phyloP scores from a whole-genome alignment of 2,113 vertebrate species.

The Pelobates fuscus region DNA sequence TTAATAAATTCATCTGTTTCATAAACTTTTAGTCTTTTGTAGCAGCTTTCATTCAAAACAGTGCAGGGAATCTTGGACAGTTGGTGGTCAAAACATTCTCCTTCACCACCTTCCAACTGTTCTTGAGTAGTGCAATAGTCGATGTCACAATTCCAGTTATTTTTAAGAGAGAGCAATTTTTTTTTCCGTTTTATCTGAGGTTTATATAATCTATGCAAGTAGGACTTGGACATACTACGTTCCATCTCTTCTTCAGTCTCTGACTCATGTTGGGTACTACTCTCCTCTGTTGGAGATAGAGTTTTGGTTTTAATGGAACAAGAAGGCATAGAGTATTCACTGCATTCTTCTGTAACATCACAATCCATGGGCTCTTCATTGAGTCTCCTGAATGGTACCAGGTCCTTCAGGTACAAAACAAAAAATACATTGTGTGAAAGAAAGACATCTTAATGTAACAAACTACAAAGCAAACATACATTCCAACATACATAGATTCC shows the following conservation, averaged over 20 bases:
- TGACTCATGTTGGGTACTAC: slow-evolving; percentile 51
- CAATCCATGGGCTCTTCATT: slow-evolving; percentile 45
- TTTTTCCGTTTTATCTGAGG: neutral
- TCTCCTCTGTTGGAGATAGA: slow-evolving; percentile 34
- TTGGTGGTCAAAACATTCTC: slow-evolving; percentile 14
- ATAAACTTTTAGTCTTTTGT: slow-evolving; percentile 69
- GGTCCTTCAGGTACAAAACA: slow-evolving; percentile 63
- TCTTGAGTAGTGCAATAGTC: neutral
- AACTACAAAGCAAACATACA: no score
- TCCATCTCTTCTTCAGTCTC: slow-evolving; percentile 1
- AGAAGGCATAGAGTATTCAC: slow-evolving; percentile 23
- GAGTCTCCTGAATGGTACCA: slow-evolving; percentile 58
- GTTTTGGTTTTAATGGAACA: slow-evolving; percentile 53
- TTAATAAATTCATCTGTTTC: slow-evolving; percentile 76
- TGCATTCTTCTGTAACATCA: slow-evolving; percentile 39
- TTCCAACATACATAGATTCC: no score
- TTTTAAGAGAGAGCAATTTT: neutral
- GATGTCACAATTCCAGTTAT: neutral
- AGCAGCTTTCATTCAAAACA: slow-evolving; percentile 13
- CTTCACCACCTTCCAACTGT: neutral
- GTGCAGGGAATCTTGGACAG: neutral
- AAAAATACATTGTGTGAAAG: slow-evolving; percentile 41
- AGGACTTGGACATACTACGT: neutral
- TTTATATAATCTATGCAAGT: neutral
- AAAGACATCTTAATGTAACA: no score